Conservation (phyloP, 2,797 vertebrate species). For the Syncerus caffer region DNA sequence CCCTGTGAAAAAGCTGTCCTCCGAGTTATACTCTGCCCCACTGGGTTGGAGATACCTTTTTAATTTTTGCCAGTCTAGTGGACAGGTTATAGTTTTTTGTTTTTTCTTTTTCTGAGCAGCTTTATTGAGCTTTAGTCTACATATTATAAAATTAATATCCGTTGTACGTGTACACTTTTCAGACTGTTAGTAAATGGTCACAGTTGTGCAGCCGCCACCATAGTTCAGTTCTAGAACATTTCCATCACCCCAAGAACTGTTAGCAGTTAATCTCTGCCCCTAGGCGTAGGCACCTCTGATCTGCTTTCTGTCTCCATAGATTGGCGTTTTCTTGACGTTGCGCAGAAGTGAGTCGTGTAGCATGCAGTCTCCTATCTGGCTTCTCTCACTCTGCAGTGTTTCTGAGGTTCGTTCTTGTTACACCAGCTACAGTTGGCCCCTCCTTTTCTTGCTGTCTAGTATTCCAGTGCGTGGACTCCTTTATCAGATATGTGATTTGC, state of each 20-base stretch:
- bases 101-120: background rate
- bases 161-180: background rate
- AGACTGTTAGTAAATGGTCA: background rate
- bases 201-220: background rate
- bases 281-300: rapidly evolving
- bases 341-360: rapidly evolving
- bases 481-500: background rate
- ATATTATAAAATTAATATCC: background rate
- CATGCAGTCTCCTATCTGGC: rapidly evolving
- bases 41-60: background rate
- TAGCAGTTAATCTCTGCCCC: background rate
- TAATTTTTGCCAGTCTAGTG: background rate
- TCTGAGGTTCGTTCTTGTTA: too few relatives aligned
- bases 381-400: background rate
- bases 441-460: background rate
- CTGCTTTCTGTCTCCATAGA: background rate
- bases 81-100: background rate
- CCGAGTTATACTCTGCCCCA: background rate
- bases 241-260: background rate
- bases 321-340: background rate
- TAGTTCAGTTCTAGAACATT: background rate
- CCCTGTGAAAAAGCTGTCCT: background rate
- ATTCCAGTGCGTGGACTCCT: background rate
- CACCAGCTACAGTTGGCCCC: rapidly evolving
- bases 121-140: background rate